A percentile compares a stretch with the other conserved stretches of the same genome.
Evolutionary conservation across 2,113 vertebrate species (phyloP).

Genomic region (Lycaon pictus): DNA sequence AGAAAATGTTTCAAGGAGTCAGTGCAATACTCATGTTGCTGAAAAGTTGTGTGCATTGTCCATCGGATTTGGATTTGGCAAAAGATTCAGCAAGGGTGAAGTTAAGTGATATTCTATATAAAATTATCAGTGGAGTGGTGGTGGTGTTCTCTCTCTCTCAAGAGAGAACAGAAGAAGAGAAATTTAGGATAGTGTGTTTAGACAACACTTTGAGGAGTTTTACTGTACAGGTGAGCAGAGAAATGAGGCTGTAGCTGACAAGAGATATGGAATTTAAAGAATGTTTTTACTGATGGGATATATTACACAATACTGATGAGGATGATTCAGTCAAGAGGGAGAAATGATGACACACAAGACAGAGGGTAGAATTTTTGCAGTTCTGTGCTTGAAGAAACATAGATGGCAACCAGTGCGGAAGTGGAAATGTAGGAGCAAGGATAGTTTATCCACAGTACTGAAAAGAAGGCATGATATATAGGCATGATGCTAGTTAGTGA

Average conservation of each 20-base stretch:
- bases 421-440: background rate
- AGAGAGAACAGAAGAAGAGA: background rate
- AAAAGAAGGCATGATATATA: background rate
- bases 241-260: background rate
- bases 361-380: background rate
- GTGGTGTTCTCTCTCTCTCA: background rate
- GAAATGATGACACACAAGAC: background rate
- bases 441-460: background rate
- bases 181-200: background rate
- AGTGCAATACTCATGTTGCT: background rate
- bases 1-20: background rate
- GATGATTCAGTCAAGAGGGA: background rate
- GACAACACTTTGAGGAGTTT: background rate
- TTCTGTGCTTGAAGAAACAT: background rate
- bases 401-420: background rate
- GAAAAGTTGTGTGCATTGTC: background rate
- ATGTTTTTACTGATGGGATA: background rate
- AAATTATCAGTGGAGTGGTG: background rate
- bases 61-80: background rate
- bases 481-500: background rate
- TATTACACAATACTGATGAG: background rate
- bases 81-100: conserved; percentile 3
- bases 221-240: background rate
- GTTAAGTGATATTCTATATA: background rate
- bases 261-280: background rate